phyloP scores from a whole-genome alignment of 2,113 vertebrate species.

The Stictonetta naevosa region DNA sequence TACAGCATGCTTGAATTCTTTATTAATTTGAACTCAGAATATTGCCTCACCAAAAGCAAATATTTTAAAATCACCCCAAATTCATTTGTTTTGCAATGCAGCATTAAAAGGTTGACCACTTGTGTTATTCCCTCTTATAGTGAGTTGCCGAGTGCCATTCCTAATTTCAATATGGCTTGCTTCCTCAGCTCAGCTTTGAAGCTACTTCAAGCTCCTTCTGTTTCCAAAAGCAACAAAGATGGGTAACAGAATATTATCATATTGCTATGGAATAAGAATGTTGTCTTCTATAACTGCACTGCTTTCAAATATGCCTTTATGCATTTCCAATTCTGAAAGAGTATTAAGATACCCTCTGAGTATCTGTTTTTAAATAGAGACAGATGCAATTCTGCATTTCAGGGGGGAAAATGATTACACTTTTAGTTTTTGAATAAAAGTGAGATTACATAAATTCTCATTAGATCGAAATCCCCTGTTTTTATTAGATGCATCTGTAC shows the following conservation, averaged over 20 bases:
- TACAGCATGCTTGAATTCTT: not conserved
- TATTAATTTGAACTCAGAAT: not conserved
- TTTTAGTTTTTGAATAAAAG: conserved; percentile 11
- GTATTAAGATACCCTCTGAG: not conserved
- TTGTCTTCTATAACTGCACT: not conserved
- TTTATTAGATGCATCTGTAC: not conserved
- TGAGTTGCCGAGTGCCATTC: not conserved
- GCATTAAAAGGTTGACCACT: not conserved
- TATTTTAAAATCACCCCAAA: not conserved
- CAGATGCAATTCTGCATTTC: not conserved
- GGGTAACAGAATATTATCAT: not conserved
- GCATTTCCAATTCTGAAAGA: not conserved
- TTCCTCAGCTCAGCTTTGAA: not conserved
- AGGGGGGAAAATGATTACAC: not conserved
- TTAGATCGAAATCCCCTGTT: not conserved
- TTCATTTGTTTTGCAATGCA: not conserved
- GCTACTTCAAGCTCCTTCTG: not conserved
- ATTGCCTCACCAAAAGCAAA: not conserved
- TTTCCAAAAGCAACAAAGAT: not conserved
- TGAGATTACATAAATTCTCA: not conserved
- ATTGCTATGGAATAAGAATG: not conserved
- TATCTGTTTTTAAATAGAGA: not conserved
- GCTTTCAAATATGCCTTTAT: not conserved
- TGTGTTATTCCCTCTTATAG: not conserved
- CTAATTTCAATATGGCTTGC: not conserved